phyloP scores from a whole-genome alignment of 2,113 vertebrate species.

The Apodemus sylvaticus region DNA sequence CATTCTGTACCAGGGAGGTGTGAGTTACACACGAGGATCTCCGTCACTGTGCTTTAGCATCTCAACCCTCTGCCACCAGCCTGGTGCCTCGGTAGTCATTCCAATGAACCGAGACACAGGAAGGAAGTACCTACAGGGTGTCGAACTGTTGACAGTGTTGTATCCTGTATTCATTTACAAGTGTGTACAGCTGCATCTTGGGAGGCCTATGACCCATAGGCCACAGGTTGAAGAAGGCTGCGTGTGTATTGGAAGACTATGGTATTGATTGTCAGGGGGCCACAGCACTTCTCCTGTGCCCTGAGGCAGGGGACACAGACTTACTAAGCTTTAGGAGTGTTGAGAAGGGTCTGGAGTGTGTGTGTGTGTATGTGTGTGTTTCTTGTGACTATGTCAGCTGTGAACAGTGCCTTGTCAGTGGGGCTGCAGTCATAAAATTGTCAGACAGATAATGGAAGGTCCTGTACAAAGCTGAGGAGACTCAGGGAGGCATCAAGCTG shows the following conservation, averaged over 20 bases:
- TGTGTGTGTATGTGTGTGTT: neutral
- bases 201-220: neutral
- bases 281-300: neutral
- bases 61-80: neutral
- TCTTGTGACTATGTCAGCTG: neutral
- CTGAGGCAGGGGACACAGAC: neutral
- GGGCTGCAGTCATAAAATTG: neutral
- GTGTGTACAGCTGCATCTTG: neutral
- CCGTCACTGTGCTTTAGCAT: neutral
- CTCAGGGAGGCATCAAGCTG: neutral
- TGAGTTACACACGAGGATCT: neutral
- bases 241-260: accelerated
- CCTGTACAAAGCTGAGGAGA: neutral
- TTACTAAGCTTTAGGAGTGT: neutral
- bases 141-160: neutral
- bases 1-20: neutral
- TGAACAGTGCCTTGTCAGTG: neutral
- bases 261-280: too few species aligned
- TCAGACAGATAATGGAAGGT: neutral
- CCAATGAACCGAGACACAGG: neutral
- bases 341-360: neutral
- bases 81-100: neutral
- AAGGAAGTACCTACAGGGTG: neutral
- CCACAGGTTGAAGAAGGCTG: neutral
- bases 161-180: neutral